These are phyloP conservation scores for Menidia beryllina DNA, from an alignment of 2,113 vertebrate genomes.

Conservation along the genomic window DNA sequence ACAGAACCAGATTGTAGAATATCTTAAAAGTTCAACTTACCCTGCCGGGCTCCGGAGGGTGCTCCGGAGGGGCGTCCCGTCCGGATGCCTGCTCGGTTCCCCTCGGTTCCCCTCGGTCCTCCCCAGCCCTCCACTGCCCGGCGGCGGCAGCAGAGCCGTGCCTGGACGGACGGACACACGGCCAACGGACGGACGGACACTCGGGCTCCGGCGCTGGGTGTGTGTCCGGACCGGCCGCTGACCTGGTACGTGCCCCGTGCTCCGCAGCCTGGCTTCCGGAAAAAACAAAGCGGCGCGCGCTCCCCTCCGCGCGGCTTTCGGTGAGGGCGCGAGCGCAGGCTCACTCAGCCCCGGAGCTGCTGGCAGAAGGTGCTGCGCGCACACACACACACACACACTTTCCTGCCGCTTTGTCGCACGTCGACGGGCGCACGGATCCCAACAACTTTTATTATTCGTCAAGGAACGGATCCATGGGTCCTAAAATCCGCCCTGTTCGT, in stretches of 20 bases:
- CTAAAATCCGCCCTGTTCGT: slow-evolving; percentile 67
- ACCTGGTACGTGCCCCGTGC: slow-evolving; percentile 60
- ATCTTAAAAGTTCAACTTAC: slow-evolving; percentile 77
- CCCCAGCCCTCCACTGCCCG: no score
- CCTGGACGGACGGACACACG: neutral
- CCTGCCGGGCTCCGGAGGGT: slow-evolving; percentile 33
- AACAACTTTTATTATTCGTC: slow-evolving; percentile 70
- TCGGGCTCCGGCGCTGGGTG: slow-evolving; percentile 1
- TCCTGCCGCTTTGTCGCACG: slow-evolving; percentile 21
- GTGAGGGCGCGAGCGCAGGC: neutral
- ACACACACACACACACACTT: slow-evolving; percentile 25
- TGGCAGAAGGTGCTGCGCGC: neutral
- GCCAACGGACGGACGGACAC: neutral
- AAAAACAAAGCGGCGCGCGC: slow-evolving; percentile 26
- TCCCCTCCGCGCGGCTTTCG: neutral
- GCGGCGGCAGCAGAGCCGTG: neutral
- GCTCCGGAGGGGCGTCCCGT: slow-evolving; percentile 52
- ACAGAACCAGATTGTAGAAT: neutral
- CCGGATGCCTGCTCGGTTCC: slow-evolving; percentile 28
- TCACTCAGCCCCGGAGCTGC: slow-evolving; percentile 31
- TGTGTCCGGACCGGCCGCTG: slow-evolving; percentile 44
- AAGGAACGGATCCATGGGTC: slow-evolving; percentile 57
- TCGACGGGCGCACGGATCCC: slow-evolving; percentile 30
- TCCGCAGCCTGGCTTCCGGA: slow-evolving; percentile 70
- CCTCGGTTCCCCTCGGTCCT: no score